phyloP scores from a whole-genome alignment of 2,797 vertebrate genomes.

The Coracias cyanogaster region DNA sequence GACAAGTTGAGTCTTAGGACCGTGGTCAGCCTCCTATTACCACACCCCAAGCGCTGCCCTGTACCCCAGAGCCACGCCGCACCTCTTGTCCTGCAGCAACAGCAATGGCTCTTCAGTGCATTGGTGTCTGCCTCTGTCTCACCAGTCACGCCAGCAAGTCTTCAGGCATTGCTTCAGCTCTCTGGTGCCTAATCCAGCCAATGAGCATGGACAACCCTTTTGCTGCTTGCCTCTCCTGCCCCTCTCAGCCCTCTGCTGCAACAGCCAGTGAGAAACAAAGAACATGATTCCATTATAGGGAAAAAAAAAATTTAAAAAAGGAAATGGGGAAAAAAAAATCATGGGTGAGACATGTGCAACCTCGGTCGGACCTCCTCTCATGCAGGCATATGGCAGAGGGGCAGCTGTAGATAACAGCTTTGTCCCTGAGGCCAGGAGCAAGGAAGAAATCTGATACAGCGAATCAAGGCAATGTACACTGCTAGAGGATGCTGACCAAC shows the following conservation, averaged over 20 bases:
- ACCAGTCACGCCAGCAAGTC: not conserved
- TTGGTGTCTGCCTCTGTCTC: not conserved
- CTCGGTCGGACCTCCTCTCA: too few relatives aligned
- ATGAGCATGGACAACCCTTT: not conserved
- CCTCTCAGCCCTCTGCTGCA: not conserved
- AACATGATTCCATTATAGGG: not conserved
- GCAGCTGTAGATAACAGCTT: not conserved
- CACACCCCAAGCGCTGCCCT: not conserved
- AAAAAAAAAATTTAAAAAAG: not conserved
- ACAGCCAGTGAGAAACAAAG: not conserved
- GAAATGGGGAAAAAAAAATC: not conserved
- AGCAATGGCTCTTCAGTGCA: not conserved
- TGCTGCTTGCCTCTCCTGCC: not conserved
- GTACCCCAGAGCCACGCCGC: fast-evolving
- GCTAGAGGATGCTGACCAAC: not conserved
- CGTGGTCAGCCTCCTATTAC: not conserved
- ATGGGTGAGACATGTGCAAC: not conserved
- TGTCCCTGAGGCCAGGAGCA: not conserved
- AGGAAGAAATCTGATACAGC: not conserved
- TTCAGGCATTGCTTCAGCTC: not conserved
- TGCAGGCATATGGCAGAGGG: not conserved
- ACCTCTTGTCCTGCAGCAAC: not conserved
- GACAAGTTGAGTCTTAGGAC: not conserved
- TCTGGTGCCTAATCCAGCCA: not conserved
- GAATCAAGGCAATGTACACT: not conserved